Evolutionary conservation across 2,888 invertebrate genomes (phyloP).

Genomic region (Heliconius charithonia): DNA sequence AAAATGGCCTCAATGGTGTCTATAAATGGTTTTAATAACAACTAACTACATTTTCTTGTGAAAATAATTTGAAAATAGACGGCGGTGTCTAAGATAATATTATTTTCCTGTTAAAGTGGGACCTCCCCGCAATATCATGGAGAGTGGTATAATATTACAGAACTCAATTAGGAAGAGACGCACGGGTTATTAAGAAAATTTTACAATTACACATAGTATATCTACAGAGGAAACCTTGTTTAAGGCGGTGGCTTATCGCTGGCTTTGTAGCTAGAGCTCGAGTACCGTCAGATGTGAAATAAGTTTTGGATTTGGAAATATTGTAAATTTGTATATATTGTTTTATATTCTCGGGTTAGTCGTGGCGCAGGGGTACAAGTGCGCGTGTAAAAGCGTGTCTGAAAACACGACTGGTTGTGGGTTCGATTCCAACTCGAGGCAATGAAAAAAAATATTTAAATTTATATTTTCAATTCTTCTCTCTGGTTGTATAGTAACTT

Average conservation of each 20-base stretch:
- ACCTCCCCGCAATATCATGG: conserved; percentile 28
- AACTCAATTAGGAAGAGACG: conserved; percentile 38
- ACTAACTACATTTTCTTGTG: conserved; percentile 2
- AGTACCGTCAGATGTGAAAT: conserved; percentile 21
- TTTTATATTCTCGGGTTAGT: background rate
- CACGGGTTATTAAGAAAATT: conserved; percentile 43
- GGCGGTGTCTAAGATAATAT: background rate
- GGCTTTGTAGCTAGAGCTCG: conserved; percentile 29
- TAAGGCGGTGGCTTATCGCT: conserved; percentile 37
- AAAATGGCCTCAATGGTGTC: background rate
- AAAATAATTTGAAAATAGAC: conserved; percentile 20
- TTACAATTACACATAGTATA: conserved; percentile 37
- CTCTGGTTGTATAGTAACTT: no score
- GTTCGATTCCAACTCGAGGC: no score
- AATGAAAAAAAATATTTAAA: no score
- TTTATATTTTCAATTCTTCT: no score
- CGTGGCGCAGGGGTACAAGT: no score
- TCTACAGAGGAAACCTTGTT: conserved; percentile 34
- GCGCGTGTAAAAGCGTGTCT: no score
- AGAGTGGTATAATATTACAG: conserved; percentile 36
- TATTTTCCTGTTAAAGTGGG: conserved; percentile 1
- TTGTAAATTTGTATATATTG: background rate
- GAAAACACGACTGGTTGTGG: no score
- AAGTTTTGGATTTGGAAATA: background rate
- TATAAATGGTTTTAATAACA: background rate